Evolutionary conservation across 1,140 invertebrate species (phyloP), one percentile per base, ranked within the genome.

Genomic region (Bombus ignitus): DNA sequence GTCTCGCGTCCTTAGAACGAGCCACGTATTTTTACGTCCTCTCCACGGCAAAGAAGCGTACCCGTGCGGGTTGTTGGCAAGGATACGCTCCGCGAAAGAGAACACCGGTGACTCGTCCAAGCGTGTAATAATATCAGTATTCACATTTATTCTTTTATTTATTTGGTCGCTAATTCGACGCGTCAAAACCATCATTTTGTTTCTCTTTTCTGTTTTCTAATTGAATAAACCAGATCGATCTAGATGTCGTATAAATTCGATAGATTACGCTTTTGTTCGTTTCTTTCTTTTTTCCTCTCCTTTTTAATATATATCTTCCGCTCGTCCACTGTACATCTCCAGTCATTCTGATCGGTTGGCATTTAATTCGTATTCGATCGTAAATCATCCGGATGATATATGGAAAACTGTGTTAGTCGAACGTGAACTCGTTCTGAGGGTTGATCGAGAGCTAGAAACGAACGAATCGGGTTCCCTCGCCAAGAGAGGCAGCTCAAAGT

Each of bases 131-230:
- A 68, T 75, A 77, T 89, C 88, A 89, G 88, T 89, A 89, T 89
- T 89, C 76, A 37, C 65, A 87, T 28, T 75, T 87, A 87, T 86
- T 89, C 75, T 59, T 81, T 70, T 89, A 89, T 89, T 89, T 89
- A 89, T 77, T 53, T 75, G 77, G 39, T 81, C 62, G 28, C 28
- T 22, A 37, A 57, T 81, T 68, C n/a, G 39, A 39, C 15, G 62
- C 42, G 47, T 86, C 35, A 80, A 42, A 62, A 77, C 8, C 47
- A 42, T 8, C 13, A n/a, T 42, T 65, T 35, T 32, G 3, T 39
- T 70, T 25, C 35, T 22, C 8, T 71, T n/a, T 42, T 8, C 28
- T 71, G 13, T 35, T 37, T 66, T 25, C 15, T n/a, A 57, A 35
- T n/a, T 53, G 75, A 79, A 84, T 71, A 76, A 83, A 83, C 2